A percentile compares a stretch with the other conserved stretches of the same genome.
Evolutionary conservation across 2,113 vertebrate genomes (phyloP).

Genomic region (Bos taurus): DNA sequence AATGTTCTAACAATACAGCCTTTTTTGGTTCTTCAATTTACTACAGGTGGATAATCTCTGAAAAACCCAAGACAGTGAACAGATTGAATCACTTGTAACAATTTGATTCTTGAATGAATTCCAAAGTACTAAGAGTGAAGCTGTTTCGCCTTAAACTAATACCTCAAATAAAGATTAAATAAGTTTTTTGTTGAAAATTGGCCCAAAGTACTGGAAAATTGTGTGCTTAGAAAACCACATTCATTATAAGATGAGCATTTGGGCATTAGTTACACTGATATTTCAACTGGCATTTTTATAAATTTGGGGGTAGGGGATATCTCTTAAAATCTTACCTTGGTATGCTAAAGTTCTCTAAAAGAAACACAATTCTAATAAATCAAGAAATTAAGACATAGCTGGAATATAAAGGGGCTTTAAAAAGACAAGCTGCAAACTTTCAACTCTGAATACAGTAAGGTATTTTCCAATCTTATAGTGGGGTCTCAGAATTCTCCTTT

Average conservation of each 20-base stretch:
- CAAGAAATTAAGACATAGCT: neutral
- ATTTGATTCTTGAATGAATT: slow-evolving; percentile 55
- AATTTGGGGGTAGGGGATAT: neutral
- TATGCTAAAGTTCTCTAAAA: neutral
- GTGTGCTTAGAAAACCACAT: slow-evolving; percentile 19
- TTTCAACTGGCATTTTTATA: neutral
- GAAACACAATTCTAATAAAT: neutral
- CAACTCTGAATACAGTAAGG: neutral
- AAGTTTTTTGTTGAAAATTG: slow-evolving; percentile 48
- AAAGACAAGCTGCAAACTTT: neutral
- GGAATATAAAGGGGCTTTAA: neutral
- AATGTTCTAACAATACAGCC: slow-evolving; percentile 22
- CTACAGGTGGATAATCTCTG: slow-evolving; percentile 53
- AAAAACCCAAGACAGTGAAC: slow-evolving; percentile 34
- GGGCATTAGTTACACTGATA: slow-evolving; percentile 1
- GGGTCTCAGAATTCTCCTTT: neutral
- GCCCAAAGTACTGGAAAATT: slow-evolving; percentile 2
- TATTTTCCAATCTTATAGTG: neutral
- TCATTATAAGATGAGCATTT: slow-evolving; percentile 31
- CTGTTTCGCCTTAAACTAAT: slow-evolving; percentile 17
- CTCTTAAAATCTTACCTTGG: neutral
- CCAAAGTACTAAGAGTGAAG: slow-evolving; percentile 43
- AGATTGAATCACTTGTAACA: slow-evolving; percentile 61
- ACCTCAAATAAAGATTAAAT: slow-evolving; percentile 47
- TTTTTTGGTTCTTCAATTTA: slow-evolving; percentile 41